Evolutionary conservation across 2,113 vertebrate genomes (phyloP), one percentile per base, ranked within the genome.

Genomic region (Cheirogaleus medius): DNA sequence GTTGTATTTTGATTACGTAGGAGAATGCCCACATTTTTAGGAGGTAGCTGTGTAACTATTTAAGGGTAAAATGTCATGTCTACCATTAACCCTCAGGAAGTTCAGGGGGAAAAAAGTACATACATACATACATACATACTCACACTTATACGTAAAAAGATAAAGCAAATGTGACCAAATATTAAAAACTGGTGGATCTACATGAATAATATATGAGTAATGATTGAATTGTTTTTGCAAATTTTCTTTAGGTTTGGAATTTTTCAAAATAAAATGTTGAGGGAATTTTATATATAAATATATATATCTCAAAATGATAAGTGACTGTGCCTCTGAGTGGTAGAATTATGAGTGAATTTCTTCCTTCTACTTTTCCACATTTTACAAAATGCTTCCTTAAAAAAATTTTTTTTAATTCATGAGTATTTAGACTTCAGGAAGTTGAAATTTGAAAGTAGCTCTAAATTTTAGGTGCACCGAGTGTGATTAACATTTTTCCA

Each of bases 311-410:
- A 87, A 78, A 56, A 84, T 89, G 87, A 32, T 76, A 90, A 68
- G 52, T 58, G 37, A 88, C 34, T 91, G 15, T 85, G 63, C 60
- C 25, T 86, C 42, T 68, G 39, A 54, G 21, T 63, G 32, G 39
- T 64, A 91, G 85, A 74, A 78, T 69, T 32, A 68, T 13, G 20
- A 21, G 14, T 88, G 17, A 84, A 44, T 68, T 94, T 93, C 92
- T 66, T 52, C 44, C 80, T 56, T 44, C 37, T 89, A 94, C 39
- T 64, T 68, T 91, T 74, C 73, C 49, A 3, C 77, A 90, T 77
- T 93, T 94, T 87, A 96, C 10, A 74, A 87, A 82, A 73, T 85
- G 37, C 76, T 63, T 73, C 42, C 32, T 94, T 82, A 32, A 64
- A 44, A 78, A 71, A 66, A 21, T 56, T 44, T 37, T 93, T 87